A percentile compares a stretch with the other conserved stretches of the same genome.
Conservation (phyloP, 2,797 vertebrate species). For the Sparidentex hasta region DNA sequence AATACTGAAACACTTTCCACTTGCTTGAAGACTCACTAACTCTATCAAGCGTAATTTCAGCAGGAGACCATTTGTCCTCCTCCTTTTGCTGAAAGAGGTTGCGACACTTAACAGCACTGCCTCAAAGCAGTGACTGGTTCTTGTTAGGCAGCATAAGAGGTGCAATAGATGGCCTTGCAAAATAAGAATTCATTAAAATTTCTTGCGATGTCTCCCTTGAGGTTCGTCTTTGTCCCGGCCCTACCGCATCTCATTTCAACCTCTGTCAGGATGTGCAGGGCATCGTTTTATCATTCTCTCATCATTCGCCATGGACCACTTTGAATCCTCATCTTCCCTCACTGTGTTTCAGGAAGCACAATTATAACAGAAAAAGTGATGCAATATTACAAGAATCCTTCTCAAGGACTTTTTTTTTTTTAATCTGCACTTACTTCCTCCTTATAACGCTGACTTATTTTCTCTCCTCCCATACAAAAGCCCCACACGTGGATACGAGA, state of each 20-base stretch:
- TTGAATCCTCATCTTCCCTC: conserved; percentile 65
- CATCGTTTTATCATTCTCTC: conserved; percentile 66
- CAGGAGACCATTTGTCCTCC: background rate
- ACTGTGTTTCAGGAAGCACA: conserved; percentile 53
- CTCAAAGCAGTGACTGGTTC: conserved; percentile 80
- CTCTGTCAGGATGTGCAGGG: conserved; percentile 49
- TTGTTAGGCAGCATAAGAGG: conserved; percentile 66
- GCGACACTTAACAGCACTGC: conserved; percentile 78
- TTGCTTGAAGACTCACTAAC: background rate
- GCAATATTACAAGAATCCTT: conserved; percentile 53
- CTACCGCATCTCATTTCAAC: conserved; percentile 63
- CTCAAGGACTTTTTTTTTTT: conserved; percentile 53
- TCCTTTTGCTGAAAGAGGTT: conserved; percentile 64
- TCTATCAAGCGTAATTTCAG: background rate
- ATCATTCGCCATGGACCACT: conserved; percentile 51
- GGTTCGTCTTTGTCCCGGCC: conserved; percentile 68
- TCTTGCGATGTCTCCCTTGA: conserved; percentile 66
- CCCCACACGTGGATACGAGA: conserved; percentile 10
- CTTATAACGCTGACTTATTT: conserved; percentile 3
- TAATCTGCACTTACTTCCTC: conserved; percentile 19
- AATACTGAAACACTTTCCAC: background rate
- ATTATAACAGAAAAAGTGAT: conserved; percentile 61
- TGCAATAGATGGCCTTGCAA: conserved; percentile 45
- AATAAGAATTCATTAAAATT: conserved; percentile 79
- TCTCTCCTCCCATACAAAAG: conserved; percentile 23